phyloP scores from a whole-genome alignment of 2,888 invertebrate species.

The Elmis aenea region DNA sequence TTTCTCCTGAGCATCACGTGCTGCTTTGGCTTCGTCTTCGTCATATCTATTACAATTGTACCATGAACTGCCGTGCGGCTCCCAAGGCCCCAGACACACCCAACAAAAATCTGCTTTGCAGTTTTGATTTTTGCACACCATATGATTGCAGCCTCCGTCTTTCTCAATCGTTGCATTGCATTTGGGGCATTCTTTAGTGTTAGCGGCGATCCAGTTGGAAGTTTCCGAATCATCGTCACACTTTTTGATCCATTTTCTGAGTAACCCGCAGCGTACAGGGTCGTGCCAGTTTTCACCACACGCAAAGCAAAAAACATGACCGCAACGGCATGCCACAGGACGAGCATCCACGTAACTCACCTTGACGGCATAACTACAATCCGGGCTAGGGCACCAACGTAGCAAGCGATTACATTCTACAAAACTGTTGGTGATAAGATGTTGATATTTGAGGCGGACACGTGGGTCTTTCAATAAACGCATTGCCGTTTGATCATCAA shows the following conservation, averaged over 20 bases:
- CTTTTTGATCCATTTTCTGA: slow-evolving; percentile 97
- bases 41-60: slow-evolving; percentile 96
- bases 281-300: slow-evolving; percentile 99
- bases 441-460: slow-evolving; percentile 92
- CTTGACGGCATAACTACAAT: slow-evolving; percentile 94
- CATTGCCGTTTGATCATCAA: slow-evolving; percentile 97
- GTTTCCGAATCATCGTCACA: slow-evolving; percentile 99
- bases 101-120: slow-evolving; percentile 99
- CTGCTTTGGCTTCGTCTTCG: slow-evolving; percentile 94
- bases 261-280: slow-evolving; percentile 89
- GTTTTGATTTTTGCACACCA: slow-evolving; percentile 97
- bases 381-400: slow-evolving; percentile 97
- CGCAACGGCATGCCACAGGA: slow-evolving; percentile 90
- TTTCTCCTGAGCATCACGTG: slow-evolving; percentile 92
- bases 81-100: slow-evolving; percentile 99
- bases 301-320: slow-evolving; percentile 93
- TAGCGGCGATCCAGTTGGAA: slow-evolving; percentile 99
- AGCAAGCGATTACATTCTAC: slow-evolving; percentile 96
- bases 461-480: slow-evolving; percentile 79
- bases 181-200: slow-evolving; percentile 98
- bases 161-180: slow-evolving; percentile 95
- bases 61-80: slow-evolving; percentile 95
- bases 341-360: slow-evolving; percentile 73
- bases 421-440: slow-evolving; percentile 97
- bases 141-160: slow-evolving; percentile 99